Evolutionary conservation across 1,140 invertebrate species (phyloP).

Genomic region (Diorhabda elongata): DNA sequence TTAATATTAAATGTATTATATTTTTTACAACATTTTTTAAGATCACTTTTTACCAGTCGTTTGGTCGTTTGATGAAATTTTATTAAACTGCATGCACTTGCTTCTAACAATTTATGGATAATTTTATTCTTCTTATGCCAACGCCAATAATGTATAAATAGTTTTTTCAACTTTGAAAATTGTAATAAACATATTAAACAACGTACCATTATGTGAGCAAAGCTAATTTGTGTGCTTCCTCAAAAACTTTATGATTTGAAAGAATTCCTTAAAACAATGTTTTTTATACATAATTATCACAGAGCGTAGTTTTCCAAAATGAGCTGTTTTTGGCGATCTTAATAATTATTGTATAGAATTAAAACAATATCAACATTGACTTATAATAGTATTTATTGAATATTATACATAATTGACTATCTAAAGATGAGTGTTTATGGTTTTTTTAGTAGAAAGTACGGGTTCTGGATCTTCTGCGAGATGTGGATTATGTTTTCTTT

Average conservation of each 20-base stretch:
- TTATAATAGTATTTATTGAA: not conserved
- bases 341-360: too few relatives aligned
- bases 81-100: not conserved
- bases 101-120: not conserved
- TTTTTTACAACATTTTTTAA: not conserved
- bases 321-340: too few relatives aligned
- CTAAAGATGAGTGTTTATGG: not conserved
- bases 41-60: not conserved
- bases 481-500: constrained; percentile 15
- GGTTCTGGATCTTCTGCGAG: constrained; percentile 3
- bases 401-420: not conserved
- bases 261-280: too few relatives aligned
- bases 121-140: not conserved
- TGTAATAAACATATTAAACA: not conserved
- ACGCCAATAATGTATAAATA: not conserved
- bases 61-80: too few relatives aligned
- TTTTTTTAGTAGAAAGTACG: not conserved
- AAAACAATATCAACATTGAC: too few relatives aligned
- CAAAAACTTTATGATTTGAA: not conserved
- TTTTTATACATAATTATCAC: too few relatives aligned
- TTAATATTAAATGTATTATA: not conserved
- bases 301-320: too few relatives aligned
- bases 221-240: too few relatives aligned
- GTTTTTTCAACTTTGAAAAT: not conserved
- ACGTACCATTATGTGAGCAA: not conserved